Base-by-base conservation (phyloP, 2,888 invertebrate species). In the Drosophila neotestacea region DNA sequence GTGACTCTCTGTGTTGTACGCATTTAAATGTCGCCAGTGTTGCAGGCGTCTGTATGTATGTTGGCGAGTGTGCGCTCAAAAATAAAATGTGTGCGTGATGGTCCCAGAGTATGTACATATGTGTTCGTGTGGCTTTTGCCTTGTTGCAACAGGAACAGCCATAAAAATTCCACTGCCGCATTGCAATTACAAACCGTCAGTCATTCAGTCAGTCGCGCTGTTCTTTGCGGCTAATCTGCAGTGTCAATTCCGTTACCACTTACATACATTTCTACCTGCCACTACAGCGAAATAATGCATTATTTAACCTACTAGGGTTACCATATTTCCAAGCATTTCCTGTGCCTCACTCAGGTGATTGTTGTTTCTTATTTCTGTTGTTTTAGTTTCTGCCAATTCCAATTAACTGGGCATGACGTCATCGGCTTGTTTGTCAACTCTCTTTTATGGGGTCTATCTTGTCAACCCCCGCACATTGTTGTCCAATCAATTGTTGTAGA, bases 391-490 rank as follows among this genome's bases (percentile, higher is more conserved):
- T 63, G 62, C 39, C 52, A 52, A 66, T 77, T 55, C 58, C 56
- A 66, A 68, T 70, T 56, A 70, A 58, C 61, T 52, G 27, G 51
- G 51, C 55, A 85, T 85, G 85, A 85, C 85, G 85, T 85, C 89
- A 85, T 79, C 50, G 68, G 44, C 47, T 51, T 52, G 70, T 70
- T 36, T 65, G 69, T 77, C 74, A 83, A 73, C 78, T 73, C 32
- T 65, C 60, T 61, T 63, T 65, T 16, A 64, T 69, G 55, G 41
- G 50, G 70, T 74, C 68, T 86, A 79, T 73, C 60, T 64, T 64
- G 72, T 79, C 82, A 79, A 78, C 89, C 85, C 85, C 88, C 84
- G 77, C 86, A 74, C 22, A 69, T 68, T 64, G 59, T 51, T 69
- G 54, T 52, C 61, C 65, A 70, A 55, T 67, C 65, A 52, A 41